Percentiles rank a stretch among this genome's conserved stretches.
phyloP scores from a whole-genome alignment of 1,140 invertebrate species.

The Planococcus citri region DNA sequence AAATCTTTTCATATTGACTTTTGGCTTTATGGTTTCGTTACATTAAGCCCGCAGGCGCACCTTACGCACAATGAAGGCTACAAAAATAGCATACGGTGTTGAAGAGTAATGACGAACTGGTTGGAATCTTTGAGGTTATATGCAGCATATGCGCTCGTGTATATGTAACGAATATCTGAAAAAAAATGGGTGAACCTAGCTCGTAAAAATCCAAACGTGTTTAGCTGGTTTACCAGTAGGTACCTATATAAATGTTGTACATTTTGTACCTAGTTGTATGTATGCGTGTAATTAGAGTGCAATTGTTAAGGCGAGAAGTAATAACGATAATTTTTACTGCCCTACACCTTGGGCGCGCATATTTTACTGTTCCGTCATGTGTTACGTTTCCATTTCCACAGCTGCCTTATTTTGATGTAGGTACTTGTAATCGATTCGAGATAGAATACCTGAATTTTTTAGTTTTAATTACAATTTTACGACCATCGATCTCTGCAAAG shows the following conservation, averaged over 20 bases:
- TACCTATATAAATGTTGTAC: no score
- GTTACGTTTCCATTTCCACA: not conserved
- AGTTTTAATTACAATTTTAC: not conserved
- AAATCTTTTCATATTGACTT: no score
- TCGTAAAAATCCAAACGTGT: not conserved
- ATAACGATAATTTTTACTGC: not conserved
- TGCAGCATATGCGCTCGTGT: no score
- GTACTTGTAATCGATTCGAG: not conserved
- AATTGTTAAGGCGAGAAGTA: conserved; percentile 6
- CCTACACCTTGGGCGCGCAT: not conserved
- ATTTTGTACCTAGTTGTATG: no score
- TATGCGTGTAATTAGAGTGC: conserved; percentile 1
- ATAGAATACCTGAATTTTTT: not conserved
- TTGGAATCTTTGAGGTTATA: no score
- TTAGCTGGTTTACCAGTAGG: not conserved
- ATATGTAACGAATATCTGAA: not conserved
- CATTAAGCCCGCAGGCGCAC: no score
- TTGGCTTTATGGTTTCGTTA: no score
- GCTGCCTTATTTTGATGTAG: not conserved
- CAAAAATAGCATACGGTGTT: no score
- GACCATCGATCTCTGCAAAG: no score
- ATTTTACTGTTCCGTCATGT: not conserved
- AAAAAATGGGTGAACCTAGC: not conserved
- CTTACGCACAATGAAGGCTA: no score
- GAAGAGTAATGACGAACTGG: no score